Base-by-base conservation (phyloP, 2,888 invertebrate species). In the Branchipolynoe longqiensis region DNA sequence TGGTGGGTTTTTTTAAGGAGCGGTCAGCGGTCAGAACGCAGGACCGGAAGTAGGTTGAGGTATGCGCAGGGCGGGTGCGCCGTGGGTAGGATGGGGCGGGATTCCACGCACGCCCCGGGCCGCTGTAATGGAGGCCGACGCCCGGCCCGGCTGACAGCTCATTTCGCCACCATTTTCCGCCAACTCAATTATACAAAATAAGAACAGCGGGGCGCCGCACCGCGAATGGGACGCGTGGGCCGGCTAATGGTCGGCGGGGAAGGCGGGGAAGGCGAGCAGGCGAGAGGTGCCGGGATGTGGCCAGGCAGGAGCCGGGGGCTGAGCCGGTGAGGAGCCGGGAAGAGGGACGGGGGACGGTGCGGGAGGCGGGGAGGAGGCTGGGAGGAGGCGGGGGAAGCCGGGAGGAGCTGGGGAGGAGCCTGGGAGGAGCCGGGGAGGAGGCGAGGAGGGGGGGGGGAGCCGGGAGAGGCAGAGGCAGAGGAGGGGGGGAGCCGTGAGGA, bases 121-220 rank as follows among this genome's bases (percentile, higher is more conserved):
- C 69, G 38, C 22, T 69, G 69, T 69, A 64, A 64, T 31, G 64
- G 64, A n/a, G 31, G 33, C 64, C 64, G 33, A 22, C 31, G 31
- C 18, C 25, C 14, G 78, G 3, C 28, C 78, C 25, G 0, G 41
- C 78, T 78, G 78, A 78, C 78, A 78, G 78, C n/a, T 28, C 78
- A 78, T 78, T 41, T 78, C 31, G 6, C 41, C 48, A 18, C n/a
- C 54, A 78, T 22, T 41, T 41, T 74, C n/a, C 54, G 4, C 78
- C 41, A 54, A 78, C 78, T 41, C 78, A 33, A 78, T 78, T 78
- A 78, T 14, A 40, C 78, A 78, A 78, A 78, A 48, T 78, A 48
- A 48, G 78, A 48, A 25, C 41, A 48, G 48, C 78, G 38, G 36
- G 58, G 58, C 58, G 48, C 48, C 48, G 8, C 48, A 48, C 48